Base-by-base conservation (phyloP, 2,113 vertebrate species). In the Okapia johnstoni region DNA sequence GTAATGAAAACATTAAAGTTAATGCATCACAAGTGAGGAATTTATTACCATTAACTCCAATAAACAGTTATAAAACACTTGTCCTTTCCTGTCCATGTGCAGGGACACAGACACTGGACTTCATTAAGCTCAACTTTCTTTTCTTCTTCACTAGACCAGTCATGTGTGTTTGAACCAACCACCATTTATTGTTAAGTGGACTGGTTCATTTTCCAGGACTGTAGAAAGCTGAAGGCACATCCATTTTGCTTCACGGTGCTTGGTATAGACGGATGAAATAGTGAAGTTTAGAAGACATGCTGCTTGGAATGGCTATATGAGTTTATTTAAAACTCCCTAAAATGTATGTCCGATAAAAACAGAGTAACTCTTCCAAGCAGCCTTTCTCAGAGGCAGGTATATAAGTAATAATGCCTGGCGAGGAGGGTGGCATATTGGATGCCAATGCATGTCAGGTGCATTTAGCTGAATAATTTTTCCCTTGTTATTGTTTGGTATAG, bases 31-130 rank as follows among this genome's bases (percentile, higher is more conserved):
- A 98, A 97, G 98, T 97, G 96, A 98, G 98, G 98, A 98, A 99
- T 99, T 98, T 98, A 99, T 99, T 98, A 98, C 99, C 98, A 99
- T 99, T 98, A 99, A 97, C 98, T 98, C 98, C 99, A 97, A 98
- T 91, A 98, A 99, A 98, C 99, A 98, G 98, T 98, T 98, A 98
- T 98, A 98, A 99, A 98, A 98, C 98, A 97, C 98, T 98, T 89
- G 98, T 99, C 99, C 99, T 99, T 99, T 98, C 98, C 99, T 98
- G 99, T 99, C 99, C 33, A 77, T 58, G 93, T 61, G n/a, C 98
- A 96, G 98, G 98, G 98, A 98, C 98, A 93, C 95, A 46, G 98
- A 98, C 86, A 76, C 97, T 40, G 98, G 96, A 98, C 99, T 98
- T 98, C 98, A 98, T 99, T 98, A 98, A 97, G 98, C 98, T 98